Base-by-base conservation (phyloP, 2,888 invertebrate species). In the Pristionchus arcanus region DNA sequence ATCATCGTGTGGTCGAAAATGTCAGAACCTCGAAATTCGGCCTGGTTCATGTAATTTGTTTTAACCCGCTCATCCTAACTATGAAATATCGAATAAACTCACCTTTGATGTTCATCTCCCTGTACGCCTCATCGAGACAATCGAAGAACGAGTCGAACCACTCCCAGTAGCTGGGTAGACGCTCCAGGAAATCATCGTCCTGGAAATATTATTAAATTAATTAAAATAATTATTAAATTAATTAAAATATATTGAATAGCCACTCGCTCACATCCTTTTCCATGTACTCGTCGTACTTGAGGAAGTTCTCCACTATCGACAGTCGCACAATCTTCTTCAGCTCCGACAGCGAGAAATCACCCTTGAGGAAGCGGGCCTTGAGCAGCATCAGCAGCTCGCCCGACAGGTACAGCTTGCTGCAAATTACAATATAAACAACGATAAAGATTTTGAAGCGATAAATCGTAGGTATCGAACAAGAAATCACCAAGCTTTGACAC, bases 301-400 rank as follows among this genome's bases (percentile, higher is more conserved):
- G 37, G 37, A 66, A 86, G 66, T 86, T 86, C 66, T 86, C 37
- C 66, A 86, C 37, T 16, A 86, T 66, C 13, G 86, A 53, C 42
- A 63, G 66, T 25, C 86, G 19, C 25, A 86, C 86, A 16, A 63
- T 66, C 86, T 88, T 88, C 74, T 88, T 88, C 28, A 88, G 74
- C 34, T 88, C 87, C 19, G 53, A 28, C 49, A 88, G 53, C 21
- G 87, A 88, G 87, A 88, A 88, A 31, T 88, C 87, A 28, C 49
- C 87, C 2, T 28, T 31, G 0, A 88, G 87, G n/a, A 88, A 88
- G 5, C 74, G 87, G 4, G 53, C n/a, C 53, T 63, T 53, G 21
- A 88, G 71, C 5, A 53, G 19, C 19, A 4, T 7, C n/a, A 88
- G 71, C 49, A 88, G 53, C 25, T 71, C 87, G 31, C 71, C 74